phyloP scores from a whole-genome alignment of 2,797 vertebrate genomes.

The Lagocephalus sceleratus region DNA sequence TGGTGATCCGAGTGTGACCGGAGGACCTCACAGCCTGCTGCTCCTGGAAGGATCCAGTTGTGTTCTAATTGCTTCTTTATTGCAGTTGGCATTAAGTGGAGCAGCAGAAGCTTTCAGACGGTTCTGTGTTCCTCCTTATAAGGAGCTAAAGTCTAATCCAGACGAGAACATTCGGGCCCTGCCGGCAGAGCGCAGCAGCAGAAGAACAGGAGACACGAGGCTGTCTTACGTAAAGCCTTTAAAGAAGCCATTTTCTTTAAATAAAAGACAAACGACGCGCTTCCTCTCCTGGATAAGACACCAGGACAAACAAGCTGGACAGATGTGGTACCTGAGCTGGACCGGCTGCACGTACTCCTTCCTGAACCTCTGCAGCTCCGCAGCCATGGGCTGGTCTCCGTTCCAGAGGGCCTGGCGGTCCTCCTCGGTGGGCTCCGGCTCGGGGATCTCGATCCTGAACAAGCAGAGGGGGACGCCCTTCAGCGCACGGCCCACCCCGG shows the following conservation, averaged over 20 bases:
- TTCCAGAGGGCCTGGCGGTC: conserved; percentile 91
- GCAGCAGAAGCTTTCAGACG: conserved; percentile 11
- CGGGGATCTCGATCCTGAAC: conserved; percentile 93
- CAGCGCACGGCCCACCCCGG: too few relatives aligned
- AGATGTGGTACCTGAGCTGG: conserved; percentile 85
- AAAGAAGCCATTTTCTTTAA: too few relatives aligned
- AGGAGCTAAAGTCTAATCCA: conserved; percentile 30
- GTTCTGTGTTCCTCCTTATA: conserved; percentile 42
- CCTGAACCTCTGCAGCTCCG: conserved; percentile 93
- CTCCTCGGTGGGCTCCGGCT: conserved; percentile 91
- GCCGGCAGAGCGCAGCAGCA: conserved; percentile 29
- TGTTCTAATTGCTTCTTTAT: conserved; percentile 18
- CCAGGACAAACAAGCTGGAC: too few relatives aligned
- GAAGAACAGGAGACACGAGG: neutral
- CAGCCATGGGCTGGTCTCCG: conserved; percentile 91
- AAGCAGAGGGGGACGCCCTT: too few relatives aligned
- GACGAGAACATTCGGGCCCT: conserved; percentile 29
- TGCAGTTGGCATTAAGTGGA: conserved; percentile 16
- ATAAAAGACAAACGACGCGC: too few relatives aligned
- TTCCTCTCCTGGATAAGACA: too few relatives aligned
- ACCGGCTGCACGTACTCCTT: conserved; percentile 98
- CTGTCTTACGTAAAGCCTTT: too few relatives aligned
- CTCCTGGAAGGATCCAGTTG: neutral
- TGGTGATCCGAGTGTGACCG: neutral
- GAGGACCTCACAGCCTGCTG: neutral